These are phyloP conservation scores for Cheilosia soror DNA, from an alignment of 2,888 invertebrate genomes.

Conservation along the genomic window DNA sequence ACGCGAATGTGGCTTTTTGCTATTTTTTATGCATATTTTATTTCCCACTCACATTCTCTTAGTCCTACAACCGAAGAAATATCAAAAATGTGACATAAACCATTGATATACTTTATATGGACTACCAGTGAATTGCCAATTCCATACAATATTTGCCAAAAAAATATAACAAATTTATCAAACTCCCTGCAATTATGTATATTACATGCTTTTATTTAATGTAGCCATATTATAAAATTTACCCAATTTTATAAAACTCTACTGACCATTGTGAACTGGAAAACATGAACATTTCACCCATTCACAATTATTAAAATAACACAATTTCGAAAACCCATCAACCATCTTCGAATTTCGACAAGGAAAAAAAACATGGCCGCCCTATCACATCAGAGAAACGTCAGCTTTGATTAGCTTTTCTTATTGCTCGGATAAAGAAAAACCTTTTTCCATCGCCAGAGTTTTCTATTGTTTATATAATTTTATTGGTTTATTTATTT, in stretches of 20 bases:
- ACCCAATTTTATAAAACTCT: too few species aligned
- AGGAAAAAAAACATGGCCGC: constrained; percentile 67
- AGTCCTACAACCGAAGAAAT: too few species aligned
- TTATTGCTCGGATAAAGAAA: constrained; percentile 65
- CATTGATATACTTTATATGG: too few species aligned
- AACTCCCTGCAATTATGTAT: too few species aligned
- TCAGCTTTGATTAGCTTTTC: constrained; percentile 75
- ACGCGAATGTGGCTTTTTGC: too few species aligned
- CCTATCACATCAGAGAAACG: constrained; percentile 62
- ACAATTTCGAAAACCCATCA: constrained; percentile 49
- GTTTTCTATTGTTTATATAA: constrained; percentile 73
- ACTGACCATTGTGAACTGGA: constrained; percentile 17
- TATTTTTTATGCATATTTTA: too few species aligned
- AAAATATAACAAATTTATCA: too few species aligned
- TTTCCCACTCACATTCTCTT: too few species aligned
- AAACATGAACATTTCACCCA: background rate
- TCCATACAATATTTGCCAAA: too few species aligned
- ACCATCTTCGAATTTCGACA: constrained; percentile 56
- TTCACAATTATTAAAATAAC: constrained; percentile 40
- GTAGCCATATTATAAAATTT: background rate
- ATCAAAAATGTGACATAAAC: too few species aligned
- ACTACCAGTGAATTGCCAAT: too few species aligned
- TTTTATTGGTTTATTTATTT: constrained; percentile 50
- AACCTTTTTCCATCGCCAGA: constrained; percentile 41
- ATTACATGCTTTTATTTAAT: background rate